Evolutionary conservation across 2,888 invertebrate genomes (phyloP).

Genomic region (Cephonodes hylas): DNA sequence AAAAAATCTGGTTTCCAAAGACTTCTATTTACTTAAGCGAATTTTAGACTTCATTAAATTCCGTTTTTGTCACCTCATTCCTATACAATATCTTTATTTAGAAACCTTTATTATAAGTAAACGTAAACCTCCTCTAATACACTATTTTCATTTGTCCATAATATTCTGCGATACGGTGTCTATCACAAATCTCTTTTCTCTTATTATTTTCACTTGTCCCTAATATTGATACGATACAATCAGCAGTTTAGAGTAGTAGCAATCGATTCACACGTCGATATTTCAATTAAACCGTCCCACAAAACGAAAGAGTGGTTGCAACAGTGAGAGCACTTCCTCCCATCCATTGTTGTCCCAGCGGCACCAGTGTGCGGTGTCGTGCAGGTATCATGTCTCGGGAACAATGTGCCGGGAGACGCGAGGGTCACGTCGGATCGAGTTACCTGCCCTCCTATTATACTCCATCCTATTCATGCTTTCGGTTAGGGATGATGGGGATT

Average conservation of each 20-base stretch:
- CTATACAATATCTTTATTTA: too few relatives aligned
- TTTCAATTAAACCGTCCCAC: not conserved
- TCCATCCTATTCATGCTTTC: slow-evolving; percentile 51
- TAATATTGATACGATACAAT: not conserved
- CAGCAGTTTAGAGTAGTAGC: not conserved
- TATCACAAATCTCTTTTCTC: too few relatives aligned
- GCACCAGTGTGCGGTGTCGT: slow-evolving; percentile 22
- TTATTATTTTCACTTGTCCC: too few relatives aligned
- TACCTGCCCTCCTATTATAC: slow-evolving; percentile 55
- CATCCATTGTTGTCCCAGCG: not conserved
- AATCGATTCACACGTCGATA: not conserved
- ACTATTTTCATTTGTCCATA: too few relatives aligned
- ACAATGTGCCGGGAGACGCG: slow-evolving; percentile 43
- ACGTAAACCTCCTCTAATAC: too few relatives aligned
- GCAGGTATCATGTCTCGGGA: slow-evolving; percentile 52
- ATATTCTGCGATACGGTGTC: too few relatives aligned
- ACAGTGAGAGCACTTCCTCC: not conserved
- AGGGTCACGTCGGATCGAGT: slow-evolving; percentile 58
- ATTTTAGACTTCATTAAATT: too few relatives aligned
- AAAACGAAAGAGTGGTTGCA: not conserved
- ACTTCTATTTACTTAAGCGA: not conserved
- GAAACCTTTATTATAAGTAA: too few relatives aligned
- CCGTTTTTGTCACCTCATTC: too few relatives aligned
- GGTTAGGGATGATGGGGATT: not conserved
- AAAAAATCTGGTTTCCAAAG: not conserved